phyloP scores from a whole-genome alignment of 2,113 vertebrate species.

The Anser brachyrhynchus region DNA sequence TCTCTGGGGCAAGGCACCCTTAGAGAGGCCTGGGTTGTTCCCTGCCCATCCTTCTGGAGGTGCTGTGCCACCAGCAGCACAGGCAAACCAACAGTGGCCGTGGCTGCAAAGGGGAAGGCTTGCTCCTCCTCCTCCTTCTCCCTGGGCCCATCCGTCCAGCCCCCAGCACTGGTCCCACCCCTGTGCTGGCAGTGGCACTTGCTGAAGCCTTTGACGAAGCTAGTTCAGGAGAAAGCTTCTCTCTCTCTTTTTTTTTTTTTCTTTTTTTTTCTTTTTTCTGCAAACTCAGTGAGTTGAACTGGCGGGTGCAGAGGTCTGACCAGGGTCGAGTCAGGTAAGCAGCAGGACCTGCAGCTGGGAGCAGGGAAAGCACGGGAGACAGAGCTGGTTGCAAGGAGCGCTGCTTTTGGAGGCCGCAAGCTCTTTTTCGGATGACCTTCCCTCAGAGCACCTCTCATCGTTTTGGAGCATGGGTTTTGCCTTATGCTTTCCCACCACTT shows the following conservation, averaged over 20 bases:
- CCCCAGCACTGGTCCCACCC: background rate
- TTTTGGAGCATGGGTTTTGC: background rate
- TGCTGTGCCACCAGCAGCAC: background rate
- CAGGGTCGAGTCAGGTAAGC: slow-evolving; percentile 38
- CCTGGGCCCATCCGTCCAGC: background rate
- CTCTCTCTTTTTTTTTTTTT: background rate
- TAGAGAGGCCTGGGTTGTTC: background rate
- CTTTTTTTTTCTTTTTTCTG: too few species aligned
- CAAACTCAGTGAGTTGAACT: background rate
- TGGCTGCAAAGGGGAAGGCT: background rate
- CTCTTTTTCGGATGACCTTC: background rate
- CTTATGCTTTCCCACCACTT: background rate
- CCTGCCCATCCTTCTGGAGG: background rate
- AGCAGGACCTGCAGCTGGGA: background rate
- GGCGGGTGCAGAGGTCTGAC: background rate
- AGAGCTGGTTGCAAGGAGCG: background rate
- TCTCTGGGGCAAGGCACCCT: background rate
- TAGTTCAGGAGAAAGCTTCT: background rate
- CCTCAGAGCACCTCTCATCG: background rate
- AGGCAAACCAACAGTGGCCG: background rate
- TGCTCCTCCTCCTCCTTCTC: background rate
- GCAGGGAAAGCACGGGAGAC: background rate
- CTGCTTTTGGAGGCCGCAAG: background rate
- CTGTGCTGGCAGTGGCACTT: background rate
- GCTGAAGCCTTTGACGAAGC: background rate